Evolutionary conservation across 2,113 vertebrate species (phyloP).

Genomic region (Mobula hypostoma): DNA sequence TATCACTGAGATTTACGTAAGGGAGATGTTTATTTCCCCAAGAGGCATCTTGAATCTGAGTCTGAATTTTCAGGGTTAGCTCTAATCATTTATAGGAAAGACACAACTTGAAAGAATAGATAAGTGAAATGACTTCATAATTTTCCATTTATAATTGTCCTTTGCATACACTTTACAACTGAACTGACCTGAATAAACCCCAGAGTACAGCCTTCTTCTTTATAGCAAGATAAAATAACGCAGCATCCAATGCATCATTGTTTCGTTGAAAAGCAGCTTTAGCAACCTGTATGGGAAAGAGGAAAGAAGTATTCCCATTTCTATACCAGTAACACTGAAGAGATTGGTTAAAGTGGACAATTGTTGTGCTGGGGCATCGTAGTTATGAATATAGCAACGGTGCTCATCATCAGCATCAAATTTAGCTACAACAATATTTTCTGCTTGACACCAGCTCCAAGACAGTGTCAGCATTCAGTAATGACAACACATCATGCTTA

Average conservation of each 20-base stretch:
- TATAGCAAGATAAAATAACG: constrained; percentile 92
- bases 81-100: neutral
- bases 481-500: no score
- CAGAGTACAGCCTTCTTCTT: constrained; percentile 97
- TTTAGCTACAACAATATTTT: no score
- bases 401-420: no score
- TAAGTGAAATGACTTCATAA: neutral
- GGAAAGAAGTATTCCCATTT: constrained; percentile 39
- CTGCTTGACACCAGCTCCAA: no score
- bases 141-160: neutral
- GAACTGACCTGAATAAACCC: constrained; percentile 86
- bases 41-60: neutral
- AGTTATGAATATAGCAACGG: no score
- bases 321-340: neutral
- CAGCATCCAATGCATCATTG: constrained; percentile 89
- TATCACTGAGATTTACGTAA: neutral
- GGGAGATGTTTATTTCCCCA: neutral
- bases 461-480: no score
- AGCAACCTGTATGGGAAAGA: constrained; percentile 57
- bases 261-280: constrained; percentile 94
- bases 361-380: neutral
- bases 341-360: neutral
- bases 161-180: neutral
- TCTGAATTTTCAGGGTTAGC: neutral
- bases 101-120: neutral